phyloP scores from a whole-genome alignment of 2,797 vertebrate genomes.

The Crocodylus rhombifer region DNA sequence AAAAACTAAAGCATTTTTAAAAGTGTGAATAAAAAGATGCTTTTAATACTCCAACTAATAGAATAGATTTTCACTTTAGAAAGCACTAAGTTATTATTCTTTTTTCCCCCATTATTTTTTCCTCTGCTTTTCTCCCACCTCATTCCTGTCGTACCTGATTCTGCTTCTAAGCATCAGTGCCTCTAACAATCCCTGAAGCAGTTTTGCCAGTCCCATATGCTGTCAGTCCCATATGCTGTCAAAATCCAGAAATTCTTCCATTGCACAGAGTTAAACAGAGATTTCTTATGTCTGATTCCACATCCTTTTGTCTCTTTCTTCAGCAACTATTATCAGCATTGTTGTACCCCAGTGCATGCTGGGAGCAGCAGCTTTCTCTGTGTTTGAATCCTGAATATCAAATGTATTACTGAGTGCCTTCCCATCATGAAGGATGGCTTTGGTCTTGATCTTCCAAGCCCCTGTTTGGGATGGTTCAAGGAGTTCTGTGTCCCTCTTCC shows the following conservation, averaged over 20 bases:
- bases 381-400: not conserved
- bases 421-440: not conserved
- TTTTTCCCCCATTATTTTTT: not conserved
- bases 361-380: not conserved
- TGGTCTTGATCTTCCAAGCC: not conserved
- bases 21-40: conserved; percentile 15
- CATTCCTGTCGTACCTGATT: conserved; percentile 31
- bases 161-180: conserved; percentile 40
- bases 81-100: not conserved
- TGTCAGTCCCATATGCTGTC: conserved; percentile 40
- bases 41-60: conserved; percentile 27
- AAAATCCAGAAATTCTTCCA: conserved; percentile 28
- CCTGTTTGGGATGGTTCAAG: not conserved
- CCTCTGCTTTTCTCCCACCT: conserved; percentile 7
- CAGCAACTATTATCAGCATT: accelerated
- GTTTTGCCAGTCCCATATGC: conserved; percentile 27
- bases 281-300: not conserved
- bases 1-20: not conserved
- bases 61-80: conserved; percentile 20
- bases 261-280: conserved; percentile 12
- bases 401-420: not conserved
- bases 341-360: not conserved
- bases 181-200: conserved; percentile 40
- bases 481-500: not conserved
- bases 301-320: conserved; percentile 7